Evolutionary conservation across 2,113 vertebrate species (phyloP).

Genomic region (Nanorana parkeri): DNA sequence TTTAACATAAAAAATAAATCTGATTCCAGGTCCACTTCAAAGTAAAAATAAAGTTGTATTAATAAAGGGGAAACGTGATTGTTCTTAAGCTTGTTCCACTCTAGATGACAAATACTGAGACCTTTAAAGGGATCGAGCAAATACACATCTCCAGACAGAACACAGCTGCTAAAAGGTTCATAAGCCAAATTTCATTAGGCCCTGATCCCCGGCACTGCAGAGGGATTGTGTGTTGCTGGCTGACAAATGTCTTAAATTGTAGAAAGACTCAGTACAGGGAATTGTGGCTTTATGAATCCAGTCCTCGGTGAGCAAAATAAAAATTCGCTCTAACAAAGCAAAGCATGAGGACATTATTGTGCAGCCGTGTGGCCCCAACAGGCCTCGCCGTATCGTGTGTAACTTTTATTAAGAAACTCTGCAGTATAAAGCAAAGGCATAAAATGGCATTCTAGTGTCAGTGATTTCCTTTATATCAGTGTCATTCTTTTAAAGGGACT

Average conservation of each 20-base stretch:
- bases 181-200: conserved; percentile 41
- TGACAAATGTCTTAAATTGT: conserved; percentile 40
- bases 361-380: not conserved
- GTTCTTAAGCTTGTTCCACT: not conserved
- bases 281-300: conserved; percentile 20
- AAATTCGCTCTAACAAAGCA: conserved; percentile 1
- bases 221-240: conserved; percentile 22
- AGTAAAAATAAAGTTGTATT: not conserved
- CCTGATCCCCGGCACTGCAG: conserved; percentile 16
- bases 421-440: not conserved
- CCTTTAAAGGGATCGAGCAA: conserved; percentile 23
- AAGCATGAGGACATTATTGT: not conserved
- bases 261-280: not conserved
- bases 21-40: not conserved
- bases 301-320: conserved; percentile 22
- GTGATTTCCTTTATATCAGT: too few species aligned
- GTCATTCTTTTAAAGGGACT: too few species aligned
- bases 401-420: conserved; percentile 3
- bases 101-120: conserved; percentile 29
- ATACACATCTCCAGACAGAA: conserved; percentile 23
- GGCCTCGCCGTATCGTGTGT: not conserved
- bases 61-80: not conserved
- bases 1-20: too few species aligned
- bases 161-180: conserved; percentile 30
- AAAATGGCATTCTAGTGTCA: too few species aligned